Evolutionary conservation across 2,888 invertebrate species (phyloP).

Genomic region (Clepsis dumicolana): DNA sequence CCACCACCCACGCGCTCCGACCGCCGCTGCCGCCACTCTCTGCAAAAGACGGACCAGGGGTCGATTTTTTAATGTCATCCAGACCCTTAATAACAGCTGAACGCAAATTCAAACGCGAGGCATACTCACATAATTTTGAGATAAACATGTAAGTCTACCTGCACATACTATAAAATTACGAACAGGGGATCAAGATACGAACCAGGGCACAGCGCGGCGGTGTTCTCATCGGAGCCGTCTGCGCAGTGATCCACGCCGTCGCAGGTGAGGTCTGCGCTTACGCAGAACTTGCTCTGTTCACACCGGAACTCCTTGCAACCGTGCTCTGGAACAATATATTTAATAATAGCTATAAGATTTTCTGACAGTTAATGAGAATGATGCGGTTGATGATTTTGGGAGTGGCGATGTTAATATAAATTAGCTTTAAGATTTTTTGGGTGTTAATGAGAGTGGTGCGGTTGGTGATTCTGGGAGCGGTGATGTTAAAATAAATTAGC

Average conservation of each 20-base stretch:
- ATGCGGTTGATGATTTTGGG: not conserved
- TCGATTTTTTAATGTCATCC: too few species aligned
- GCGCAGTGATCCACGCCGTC: slow-evolving; percentile 98
- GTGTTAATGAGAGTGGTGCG: too few species aligned
- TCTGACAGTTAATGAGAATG: slow-evolving; percentile 35
- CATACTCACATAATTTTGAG: too few species aligned
- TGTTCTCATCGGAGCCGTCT: slow-evolving; percentile 96
- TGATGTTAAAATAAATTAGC: too few species aligned
- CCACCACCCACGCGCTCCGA: slow-evolving; percentile 92
- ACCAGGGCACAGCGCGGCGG: slow-evolving; percentile 95
- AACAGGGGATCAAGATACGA: too few species aligned
- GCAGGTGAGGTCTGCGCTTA: slow-evolving; percentile 95
- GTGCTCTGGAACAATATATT: slow-evolving; percentile 88
- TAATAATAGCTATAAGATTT: slow-evolving; percentile 43
- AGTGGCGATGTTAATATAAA: not conserved
- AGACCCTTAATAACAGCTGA: too few species aligned
- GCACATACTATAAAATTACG: not conserved
- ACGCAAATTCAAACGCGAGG: too few species aligned
- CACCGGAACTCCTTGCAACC: slow-evolving; percentile 96
- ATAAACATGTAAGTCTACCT: too few species aligned
- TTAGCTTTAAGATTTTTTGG: too few species aligned
- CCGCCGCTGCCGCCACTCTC: slow-evolving; percentile 86
- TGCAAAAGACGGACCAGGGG: slow-evolving; percentile 52
- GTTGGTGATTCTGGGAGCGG: too few species aligned
- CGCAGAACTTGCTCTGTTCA: slow-evolving; percentile 95